A percentile compares a stretch with the other conserved stretches of the same genome.
phyloP scores from a whole-genome alignment of 2,113 vertebrate species.

The Dromaius novaehollandiae region DNA sequence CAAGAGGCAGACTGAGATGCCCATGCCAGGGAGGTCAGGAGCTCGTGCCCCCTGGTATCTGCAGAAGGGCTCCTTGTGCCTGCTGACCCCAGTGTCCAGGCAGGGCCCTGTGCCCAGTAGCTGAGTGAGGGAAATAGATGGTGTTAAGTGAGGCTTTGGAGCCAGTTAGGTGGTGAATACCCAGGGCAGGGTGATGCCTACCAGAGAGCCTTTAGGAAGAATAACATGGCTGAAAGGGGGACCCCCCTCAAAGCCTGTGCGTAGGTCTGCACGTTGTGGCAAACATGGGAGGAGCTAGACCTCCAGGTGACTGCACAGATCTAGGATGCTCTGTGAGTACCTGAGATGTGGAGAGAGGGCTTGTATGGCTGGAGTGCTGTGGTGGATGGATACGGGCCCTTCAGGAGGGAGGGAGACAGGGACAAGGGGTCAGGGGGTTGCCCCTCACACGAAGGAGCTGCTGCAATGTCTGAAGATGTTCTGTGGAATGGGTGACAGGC shows the following conservation, averaged over 20 bases:
- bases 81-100: rapidly evolving
- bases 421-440: too few species aligned
- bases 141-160: background rate
- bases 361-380: background rate
- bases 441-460: rapidly evolving
- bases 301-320: rapidly evolving
- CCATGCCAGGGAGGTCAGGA: background rate
- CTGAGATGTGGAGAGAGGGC: too few species aligned
- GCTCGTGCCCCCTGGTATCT: background rate
- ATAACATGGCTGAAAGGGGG: background rate
- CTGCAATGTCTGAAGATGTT: background rate
- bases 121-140: background rate
- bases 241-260: rapidly evolving
- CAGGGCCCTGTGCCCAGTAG: background rate
- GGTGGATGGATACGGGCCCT: rapidly evolving
- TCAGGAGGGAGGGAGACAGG: rapidly evolving
- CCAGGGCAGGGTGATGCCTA: background rate
- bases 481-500: rapidly evolving
- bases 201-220: rapidly evolving
- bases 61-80: background rate
- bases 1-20: background rate
- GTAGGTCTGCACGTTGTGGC: too few species aligned
- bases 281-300: background rate
- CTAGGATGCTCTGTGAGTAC: rapidly evolving
- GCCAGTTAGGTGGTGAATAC: background rate